A percentile compares a stretch with the other conserved stretches of the same genome.
Evolutionary conservation across 2,113 vertebrate species (phyloP).

Genomic region (Pluvialis apricaria): DNA sequence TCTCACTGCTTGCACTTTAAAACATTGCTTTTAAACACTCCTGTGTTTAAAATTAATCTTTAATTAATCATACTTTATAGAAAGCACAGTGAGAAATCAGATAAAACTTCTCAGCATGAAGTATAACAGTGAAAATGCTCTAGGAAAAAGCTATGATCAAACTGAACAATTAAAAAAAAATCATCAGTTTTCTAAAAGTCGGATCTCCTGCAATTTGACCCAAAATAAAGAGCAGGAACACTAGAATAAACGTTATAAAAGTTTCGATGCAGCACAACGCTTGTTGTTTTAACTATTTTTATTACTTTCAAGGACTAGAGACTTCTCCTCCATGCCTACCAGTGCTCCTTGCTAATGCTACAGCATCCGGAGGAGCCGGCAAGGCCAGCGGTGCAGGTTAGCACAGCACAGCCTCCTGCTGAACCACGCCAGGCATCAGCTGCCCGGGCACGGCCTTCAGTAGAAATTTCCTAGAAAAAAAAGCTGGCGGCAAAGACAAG

Average conservation of each 20-base stretch:
- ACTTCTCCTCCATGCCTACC: not conserved
- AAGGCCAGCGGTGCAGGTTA: not conserved
- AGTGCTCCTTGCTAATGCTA: not conserved
- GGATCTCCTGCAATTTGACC: not conserved
- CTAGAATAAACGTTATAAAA: not conserved
- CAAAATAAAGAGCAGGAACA: not conserved
- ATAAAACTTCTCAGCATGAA: not conserved
- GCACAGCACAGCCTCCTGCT: not conserved
- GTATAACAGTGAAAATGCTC: not conserved
- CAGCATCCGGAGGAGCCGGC: not conserved
- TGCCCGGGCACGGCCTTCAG: accelerated
- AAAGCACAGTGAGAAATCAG: not conserved
- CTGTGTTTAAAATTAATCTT: not conserved
- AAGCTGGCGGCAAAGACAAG: not conserved
- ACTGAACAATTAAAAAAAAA: not conserved
- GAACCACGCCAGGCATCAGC: not conserved
- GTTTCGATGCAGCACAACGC: accelerated
- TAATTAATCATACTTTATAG: not conserved
- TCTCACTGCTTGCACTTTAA: not conserved
- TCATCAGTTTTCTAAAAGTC: not conserved
- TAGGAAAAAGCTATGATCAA: not conserved
- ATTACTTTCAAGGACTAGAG: not conserved
- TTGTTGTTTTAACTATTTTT: not conserved
- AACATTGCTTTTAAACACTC: not conserved
- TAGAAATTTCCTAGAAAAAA: not conserved